Evolutionary conservation across 1,140 invertebrate species (phyloP).

Genomic region (Solenopsis fugax): DNA sequence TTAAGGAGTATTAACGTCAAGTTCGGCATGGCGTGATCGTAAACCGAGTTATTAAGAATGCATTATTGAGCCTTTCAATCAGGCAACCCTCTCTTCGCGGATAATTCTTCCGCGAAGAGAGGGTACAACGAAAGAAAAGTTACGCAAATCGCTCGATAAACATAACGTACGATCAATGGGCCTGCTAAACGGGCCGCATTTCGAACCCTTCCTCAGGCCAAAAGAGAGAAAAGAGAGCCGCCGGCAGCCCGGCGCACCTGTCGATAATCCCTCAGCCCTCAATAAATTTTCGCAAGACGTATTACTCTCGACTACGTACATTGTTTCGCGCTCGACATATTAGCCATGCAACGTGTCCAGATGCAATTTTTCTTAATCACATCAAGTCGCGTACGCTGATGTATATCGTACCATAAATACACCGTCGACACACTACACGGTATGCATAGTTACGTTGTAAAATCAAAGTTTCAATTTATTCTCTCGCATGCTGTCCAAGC

Average conservation of each 20-base stretch:
- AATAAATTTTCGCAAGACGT: constrained; percentile 65
- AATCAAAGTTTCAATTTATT: constrained; percentile 1
- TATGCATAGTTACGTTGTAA: neutral
- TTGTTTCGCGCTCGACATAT: constrained; percentile 61
- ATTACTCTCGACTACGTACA: constrained; percentile 51
- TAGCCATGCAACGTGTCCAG: constrained; percentile 42
- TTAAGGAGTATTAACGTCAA: constrained; percentile 41
- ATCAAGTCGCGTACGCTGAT: constrained; percentile 23
- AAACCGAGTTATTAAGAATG: constrained; percentile 47
- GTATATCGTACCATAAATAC: constrained; percentile 43
- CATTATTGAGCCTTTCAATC: constrained; percentile 57
- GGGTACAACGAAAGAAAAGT: constrained; percentile 45
- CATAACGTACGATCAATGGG: constrained; percentile 56
- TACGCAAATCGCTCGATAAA: constrained; percentile 65
- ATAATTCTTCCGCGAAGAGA: constrained; percentile 31
- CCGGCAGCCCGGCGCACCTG: constrained; percentile 54
- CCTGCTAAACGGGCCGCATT: constrained; percentile 47
- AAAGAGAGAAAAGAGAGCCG: constrained; percentile 41
- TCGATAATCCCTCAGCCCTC: constrained; percentile 60
- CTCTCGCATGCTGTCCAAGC: neutral
- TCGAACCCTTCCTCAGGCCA: constrained; percentile 54
- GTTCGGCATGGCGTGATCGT: constrained; percentile 31
- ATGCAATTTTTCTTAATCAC: constrained; percentile 62
- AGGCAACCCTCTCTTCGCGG: neutral
- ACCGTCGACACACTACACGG: neutral